phyloP scores from a whole-genome alignment of 1,140 invertebrate genomes.

The Nomia melanderi region DNA sequence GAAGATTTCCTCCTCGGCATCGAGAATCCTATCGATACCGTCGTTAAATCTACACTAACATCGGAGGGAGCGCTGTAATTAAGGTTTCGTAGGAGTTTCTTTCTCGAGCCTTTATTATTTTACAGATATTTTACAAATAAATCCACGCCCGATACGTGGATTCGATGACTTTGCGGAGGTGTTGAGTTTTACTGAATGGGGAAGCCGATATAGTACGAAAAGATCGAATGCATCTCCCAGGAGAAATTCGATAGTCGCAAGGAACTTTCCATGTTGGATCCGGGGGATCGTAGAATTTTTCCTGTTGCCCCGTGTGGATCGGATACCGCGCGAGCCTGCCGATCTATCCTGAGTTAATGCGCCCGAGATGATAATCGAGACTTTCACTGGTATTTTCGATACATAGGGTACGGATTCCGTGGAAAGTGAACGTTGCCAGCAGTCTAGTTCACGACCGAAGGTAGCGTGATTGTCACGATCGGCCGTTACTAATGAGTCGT shows the following conservation, averaged over 20 bases:
- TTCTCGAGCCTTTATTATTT: no score
- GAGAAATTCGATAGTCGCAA: not conserved
- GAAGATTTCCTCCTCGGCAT: not conserved
- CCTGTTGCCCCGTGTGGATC: not conserved
- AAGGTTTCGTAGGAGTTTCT: no score
- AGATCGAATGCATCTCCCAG: not conserved
- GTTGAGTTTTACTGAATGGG: not conserved
- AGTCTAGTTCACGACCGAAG: slow-evolving; percentile 5
- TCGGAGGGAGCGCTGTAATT: not conserved
- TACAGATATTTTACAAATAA: no score
- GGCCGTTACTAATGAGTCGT: slow-evolving; percentile 36
- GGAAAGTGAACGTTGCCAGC: slow-evolving; percentile 56
- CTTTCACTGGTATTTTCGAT: slow-evolving; percentile 65
- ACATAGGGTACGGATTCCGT: slow-evolving; percentile 39
- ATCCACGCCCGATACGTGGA: no score
- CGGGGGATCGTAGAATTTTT: not conserved
- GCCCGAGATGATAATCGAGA: slow-evolving; percentile 20
- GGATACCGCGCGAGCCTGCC: not conserved
- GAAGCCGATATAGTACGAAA: not conserved
- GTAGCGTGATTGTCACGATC: slow-evolving; percentile 24
- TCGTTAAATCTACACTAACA: not conserved
- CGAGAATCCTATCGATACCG: not conserved
- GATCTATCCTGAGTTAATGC: not conserved
- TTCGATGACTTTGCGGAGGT: not conserved
- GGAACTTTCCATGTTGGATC: slow-evolving; percentile 13